These are phyloP conservation scores for Taxidea taxus DNA, from an alignment of 2,113 vertebrate species.

Conservation along the genomic window DNA sequence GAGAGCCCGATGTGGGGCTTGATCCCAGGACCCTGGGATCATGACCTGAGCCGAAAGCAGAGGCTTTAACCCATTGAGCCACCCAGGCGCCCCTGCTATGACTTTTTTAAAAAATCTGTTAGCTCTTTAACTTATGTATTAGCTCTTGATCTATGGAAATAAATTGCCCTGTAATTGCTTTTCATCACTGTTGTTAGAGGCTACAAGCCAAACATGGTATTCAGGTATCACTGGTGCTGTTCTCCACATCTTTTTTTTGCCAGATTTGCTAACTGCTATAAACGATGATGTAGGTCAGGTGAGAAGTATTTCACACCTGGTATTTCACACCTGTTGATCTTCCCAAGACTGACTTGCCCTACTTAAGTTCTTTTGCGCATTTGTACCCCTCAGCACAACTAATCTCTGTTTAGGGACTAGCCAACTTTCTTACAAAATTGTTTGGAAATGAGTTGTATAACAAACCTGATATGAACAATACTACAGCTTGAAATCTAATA, in stretches of 20 bases:
- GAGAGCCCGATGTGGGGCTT: too few relatives aligned
- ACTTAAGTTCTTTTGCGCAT: background rate
- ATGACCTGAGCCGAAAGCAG: too few relatives aligned
- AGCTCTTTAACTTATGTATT: background rate
- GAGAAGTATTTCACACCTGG: background rate
- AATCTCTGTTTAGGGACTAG: background rate
- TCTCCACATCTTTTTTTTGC: background rate
- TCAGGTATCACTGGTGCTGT: background rate
- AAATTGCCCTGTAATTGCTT: background rate
- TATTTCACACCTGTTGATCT: background rate
- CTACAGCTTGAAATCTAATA: background rate
- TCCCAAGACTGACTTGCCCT: background rate
- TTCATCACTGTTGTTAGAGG: background rate
- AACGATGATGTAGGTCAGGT: background rate
- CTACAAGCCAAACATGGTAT: background rate
- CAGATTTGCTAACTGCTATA: background rate
- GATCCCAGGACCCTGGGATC: too few relatives aligned
- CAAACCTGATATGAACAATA: background rate
- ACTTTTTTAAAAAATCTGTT: background rate
- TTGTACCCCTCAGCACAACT: background rate
- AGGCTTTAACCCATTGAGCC: too few relatives aligned
- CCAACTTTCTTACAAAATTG: background rate
- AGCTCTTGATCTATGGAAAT: background rate
- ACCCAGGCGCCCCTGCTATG: too few relatives aligned
- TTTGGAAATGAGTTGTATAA: background rate